Conservation (phyloP, 2,888 invertebrate species). For the Ophion costatus region DNA sequence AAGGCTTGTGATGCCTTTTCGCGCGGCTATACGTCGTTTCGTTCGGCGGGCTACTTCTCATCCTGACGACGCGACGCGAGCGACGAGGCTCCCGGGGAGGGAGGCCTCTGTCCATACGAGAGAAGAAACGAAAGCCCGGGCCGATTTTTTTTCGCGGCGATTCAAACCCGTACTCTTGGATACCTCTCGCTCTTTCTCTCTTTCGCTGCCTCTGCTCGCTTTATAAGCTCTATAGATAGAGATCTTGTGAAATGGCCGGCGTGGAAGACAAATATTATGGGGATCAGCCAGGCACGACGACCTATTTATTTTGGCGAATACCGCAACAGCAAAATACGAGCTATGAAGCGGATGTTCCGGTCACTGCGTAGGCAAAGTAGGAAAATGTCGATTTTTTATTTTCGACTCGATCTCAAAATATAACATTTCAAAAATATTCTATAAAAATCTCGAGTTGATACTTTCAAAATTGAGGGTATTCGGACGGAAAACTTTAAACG, state of each 20-base stretch:
- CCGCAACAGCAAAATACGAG: constrained; percentile 19
- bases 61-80: constrained; percentile 51
- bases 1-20: constrained; percentile 48
- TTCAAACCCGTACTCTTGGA: constrained; percentile 4
- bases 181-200: constrained; percentile 3
- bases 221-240: constrained; percentile 75
- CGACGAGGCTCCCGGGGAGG: constrained; percentile 8
- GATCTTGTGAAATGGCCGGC: constrained; percentile 80
- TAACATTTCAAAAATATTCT: no score
- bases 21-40: constrained; percentile 34
- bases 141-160: constrained; percentile 43
- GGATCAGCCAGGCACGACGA: constrained; percentile 74
- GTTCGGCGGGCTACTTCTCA: constrained; percentile 59
- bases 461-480: no score
- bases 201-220: constrained; percentile 56
- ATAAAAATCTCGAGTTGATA: no score
- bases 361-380: neutral
- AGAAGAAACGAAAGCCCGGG: constrained; percentile 43
- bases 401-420: no score
- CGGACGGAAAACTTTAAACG: no score
- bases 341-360: neutral
- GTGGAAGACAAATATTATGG: constrained; percentile 79
- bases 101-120: constrained; percentile 49
- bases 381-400: no score
- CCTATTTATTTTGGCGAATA: constrained; percentile 73